Conservation (phyloP, 37 sponge, comb jelly and placozoan species). For the Oscarella lobularis region DNA sequence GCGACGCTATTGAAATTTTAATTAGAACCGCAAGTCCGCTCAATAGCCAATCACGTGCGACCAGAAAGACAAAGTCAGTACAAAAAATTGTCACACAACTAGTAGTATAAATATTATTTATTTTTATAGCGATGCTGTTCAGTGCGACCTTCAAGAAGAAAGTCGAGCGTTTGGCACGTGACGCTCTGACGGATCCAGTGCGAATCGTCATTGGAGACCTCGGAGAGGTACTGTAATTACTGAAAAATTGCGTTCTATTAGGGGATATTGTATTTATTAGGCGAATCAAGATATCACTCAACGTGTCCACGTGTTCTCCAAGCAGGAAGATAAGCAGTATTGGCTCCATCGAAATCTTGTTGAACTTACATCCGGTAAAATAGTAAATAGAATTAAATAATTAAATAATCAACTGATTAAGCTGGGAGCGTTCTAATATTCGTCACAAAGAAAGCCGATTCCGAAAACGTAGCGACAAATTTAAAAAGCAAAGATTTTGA, state of each 20-base stretch:
- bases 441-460: conserved; percentile 70
- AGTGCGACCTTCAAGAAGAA: conserved; percentile 96
- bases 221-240: conserved; percentile 35
- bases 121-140: conserved; percentile 68
- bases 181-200: conserved; percentile 74
- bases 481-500: conserved; percentile 44
- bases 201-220: conserved; percentile 70
- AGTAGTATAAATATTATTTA: not conserved
- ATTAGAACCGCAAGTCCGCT: conserved; percentile 75
- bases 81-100: not conserved
- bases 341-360: conserved; percentile 77
- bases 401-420: conserved; percentile 3
- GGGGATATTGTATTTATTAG: too few relatives aligned
- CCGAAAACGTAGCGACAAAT: conserved; percentile 61
- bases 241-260: too few relatives aligned
- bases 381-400: not conserved
- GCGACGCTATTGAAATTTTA: not conserved
- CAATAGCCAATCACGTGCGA: conserved; percentile 77
- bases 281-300: conserved; percentile 96
- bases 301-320: conserved; percentile 39
- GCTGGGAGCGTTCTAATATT: conserved; percentile 95
- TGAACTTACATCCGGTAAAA: conserved; percentile 62
- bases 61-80: conserved; percentile 88
- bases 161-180: conserved; percentile 78
- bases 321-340: conserved; percentile 70